Evolutionary conservation across 2,888 invertebrate genomes (phyloP).

Genomic region (Girardia tigrina): DNA sequence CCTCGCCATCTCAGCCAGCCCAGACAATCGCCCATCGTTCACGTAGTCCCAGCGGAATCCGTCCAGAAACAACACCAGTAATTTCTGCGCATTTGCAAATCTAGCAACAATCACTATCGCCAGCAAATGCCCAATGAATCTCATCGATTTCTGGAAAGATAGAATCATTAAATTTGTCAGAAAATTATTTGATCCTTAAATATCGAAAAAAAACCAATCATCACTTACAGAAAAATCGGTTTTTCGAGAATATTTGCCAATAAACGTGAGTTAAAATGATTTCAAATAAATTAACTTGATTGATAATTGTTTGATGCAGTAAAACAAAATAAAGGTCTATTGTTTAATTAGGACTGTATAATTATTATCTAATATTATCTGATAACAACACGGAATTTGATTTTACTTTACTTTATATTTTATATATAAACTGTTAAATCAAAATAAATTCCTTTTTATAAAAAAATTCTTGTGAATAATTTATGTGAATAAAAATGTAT

Average conservation of each 20-base stretch:
- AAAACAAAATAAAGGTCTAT: background rate
- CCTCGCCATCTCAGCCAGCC: background rate
- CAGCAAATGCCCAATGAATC: constrained; percentile 5
- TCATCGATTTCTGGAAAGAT: background rate
- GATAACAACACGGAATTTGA: too few relatives aligned
- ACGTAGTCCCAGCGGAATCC: constrained; percentile 37
- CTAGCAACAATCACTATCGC: background rate
- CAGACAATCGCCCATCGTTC: background rate
- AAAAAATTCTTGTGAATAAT: too few relatives aligned
- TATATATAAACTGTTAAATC: too few relatives aligned
- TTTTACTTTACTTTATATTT: too few relatives aligned
- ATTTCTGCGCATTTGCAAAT: constrained; percentile 1
- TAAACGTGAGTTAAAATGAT: background rate
- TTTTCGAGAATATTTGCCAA: too few relatives aligned
- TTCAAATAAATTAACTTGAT: background rate
- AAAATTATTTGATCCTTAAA: background rate
- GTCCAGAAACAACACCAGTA: constrained; percentile 34
- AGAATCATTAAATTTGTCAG: background rate
- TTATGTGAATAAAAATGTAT: too few relatives aligned
- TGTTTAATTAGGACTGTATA: background rate
- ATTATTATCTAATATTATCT: too few relatives aligned
- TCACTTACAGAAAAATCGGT: background rate
- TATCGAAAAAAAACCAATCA: background rate
- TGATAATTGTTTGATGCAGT: background rate
- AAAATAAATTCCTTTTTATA: too few relatives aligned